phyloP scores from a whole-genome alignment of 92 coral and sea anemone species.

The Siderastrea radians region DNA sequence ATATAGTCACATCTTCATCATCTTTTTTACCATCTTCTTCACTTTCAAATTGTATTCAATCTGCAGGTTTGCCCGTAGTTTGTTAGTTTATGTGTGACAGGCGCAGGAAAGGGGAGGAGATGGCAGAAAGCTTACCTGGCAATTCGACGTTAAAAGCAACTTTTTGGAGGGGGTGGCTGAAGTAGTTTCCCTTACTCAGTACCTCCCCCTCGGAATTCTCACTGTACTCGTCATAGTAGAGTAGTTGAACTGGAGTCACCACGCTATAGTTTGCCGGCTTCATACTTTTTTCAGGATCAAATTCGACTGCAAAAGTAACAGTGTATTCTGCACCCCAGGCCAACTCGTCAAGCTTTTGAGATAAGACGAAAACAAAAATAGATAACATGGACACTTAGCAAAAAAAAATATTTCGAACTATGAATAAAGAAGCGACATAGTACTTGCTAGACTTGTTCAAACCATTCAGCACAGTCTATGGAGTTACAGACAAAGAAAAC shows the following conservation, averaged over 20 bases:
- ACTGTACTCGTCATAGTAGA: slow-evolving; percentile 70
- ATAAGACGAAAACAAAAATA: background rate
- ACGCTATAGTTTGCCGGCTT: slow-evolving; percentile 81
- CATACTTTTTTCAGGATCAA: slow-evolving; percentile 78
- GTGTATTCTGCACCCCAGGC: slow-evolving; percentile 54
- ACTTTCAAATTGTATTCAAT: too few species aligned
- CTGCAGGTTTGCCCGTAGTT: too few species aligned
- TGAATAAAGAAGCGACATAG: too few species aligned
- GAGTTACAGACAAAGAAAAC: too few species aligned
- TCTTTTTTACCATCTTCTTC: too few species aligned
- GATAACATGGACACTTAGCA: too few species aligned
- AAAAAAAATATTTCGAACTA: too few species aligned
- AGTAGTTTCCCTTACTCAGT: slow-evolving; percentile 66
- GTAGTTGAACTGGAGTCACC: slow-evolving; percentile 81
- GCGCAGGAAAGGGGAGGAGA: too few species aligned
- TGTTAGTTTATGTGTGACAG: too few species aligned
- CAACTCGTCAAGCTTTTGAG: slow-evolving; percentile 58
- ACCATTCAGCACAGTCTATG: too few species aligned
- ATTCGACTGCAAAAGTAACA: slow-evolving; percentile 72
- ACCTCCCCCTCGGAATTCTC: slow-evolving; percentile 70
- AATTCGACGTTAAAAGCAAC: slow-evolving; percentile 69
- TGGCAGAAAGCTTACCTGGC: slow-evolving; percentile 70
- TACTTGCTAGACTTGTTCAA: too few species aligned
- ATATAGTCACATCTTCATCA: too few species aligned
- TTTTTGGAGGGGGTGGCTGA: slow-evolving; percentile 53